Conservation (phyloP, 2,888 invertebrate species). For the Apamea monoglypha region DNA sequence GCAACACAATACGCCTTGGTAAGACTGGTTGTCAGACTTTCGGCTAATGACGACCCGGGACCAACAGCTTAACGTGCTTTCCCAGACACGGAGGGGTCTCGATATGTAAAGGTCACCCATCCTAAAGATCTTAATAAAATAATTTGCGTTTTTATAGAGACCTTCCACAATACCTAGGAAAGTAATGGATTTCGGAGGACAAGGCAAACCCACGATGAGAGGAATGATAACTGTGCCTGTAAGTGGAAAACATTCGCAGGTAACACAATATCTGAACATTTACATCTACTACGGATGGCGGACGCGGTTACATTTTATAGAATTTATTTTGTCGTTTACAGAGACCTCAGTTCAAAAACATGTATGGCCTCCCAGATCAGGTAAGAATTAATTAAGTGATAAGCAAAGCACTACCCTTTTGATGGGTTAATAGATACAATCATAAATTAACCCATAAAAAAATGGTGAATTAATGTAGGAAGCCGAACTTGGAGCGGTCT, state of each 20-base stretch:
- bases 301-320: background rate
- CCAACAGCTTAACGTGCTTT: background rate
- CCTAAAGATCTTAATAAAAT: conserved; percentile 1
- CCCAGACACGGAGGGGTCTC: background rate
- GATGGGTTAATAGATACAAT: background rate
- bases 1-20: background rate
- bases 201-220: conserved; percentile 14
- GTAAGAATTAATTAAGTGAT: conserved; percentile 55
- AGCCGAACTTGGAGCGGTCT: background rate
- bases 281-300: background rate
- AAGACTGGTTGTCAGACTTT: background rate
- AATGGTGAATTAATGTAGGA: background rate
- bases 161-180: conserved; percentile 70
- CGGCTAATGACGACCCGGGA: background rate
- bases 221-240: conserved; percentile 48
- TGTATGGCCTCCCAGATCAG: conserved; percentile 72
- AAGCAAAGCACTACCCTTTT: background rate
- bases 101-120: background rate
- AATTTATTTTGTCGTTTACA: conserved; percentile 38
- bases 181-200: conserved; percentile 43
- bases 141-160: conserved; percentile 65
- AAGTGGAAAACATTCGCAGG: conserved; percentile 26
- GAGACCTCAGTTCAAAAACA: conserved; percentile 40
- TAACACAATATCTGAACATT: conserved; percentile 8
- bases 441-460: background rate